Evolutionary conservation across 2,888 invertebrate genomes (phyloP), one percentile per base, ranked within the genome.

Genomic region (Parasteatoda lunata): DNA sequence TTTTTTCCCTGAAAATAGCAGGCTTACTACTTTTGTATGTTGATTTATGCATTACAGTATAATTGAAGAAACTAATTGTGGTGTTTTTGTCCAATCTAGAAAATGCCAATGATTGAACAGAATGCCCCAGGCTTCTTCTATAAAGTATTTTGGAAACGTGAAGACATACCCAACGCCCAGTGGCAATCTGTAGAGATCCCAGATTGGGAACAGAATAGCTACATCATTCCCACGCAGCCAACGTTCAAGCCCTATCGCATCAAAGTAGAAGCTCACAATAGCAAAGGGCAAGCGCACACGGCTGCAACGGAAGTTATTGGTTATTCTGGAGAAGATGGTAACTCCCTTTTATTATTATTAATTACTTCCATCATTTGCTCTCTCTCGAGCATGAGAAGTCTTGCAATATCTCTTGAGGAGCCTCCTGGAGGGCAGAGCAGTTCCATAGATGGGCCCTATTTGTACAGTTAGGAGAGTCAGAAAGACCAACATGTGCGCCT

Each of bases 311-410:
- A 96, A 91, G 94, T 97, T 0, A 93, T 94, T 77, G 99, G 98
- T 9, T 97, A 95, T 93, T 98, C 98, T 0, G 99, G 99, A 69
- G 98, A 99, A 93, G 97, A 97, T 92, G 94, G 94, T 92, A 30
- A 30, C 30, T 30, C 30, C 30, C n/a, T n/a, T 59, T 2, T 59
- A 59, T 59, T 59, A 13, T 59, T 59, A 8, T 54, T 3, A 59
- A 11, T n/a, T n/a, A n/a, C n/a, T n/a, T n/a, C n/a, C n/a, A n/a
- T n/a, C n/a, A n/a, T n/a, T n/a, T n/a, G n/a, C n/a, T n/a, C n/a
- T n/a, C n/a, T n/a, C n/a, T n/a, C n/a, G n/a, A n/a, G n/a, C n/a
- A n/a, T n/a, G n/a, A n/a, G n/a, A n/a, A n/a, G n/a, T n/a, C n/a
- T n/a, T n/a, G n/a, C n/a, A n/a, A n/a, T n/a, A n/a, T n/a, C n/a